Evolutionary conservation across 2,888 invertebrate species (phyloP), one percentile per base, ranked within the genome.

Genomic region (Gnatocerus cornutus): DNA sequence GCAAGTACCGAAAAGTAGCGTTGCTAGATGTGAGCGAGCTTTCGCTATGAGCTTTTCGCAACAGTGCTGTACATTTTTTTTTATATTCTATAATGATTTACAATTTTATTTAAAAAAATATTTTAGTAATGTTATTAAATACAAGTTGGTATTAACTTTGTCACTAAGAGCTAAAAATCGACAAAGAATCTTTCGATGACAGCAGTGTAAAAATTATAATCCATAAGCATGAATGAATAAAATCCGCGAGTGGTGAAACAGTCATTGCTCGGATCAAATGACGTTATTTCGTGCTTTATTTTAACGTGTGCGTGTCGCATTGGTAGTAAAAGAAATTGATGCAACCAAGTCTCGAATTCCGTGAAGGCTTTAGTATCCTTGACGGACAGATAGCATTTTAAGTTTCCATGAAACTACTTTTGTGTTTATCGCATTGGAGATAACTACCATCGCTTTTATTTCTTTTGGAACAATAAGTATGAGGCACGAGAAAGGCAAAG

Each of bases 291-390:
- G 59, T 59, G 59, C 14, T 39, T 33, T 58, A 43, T 58, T 43
- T 58, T 58, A 58, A 41, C 43, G 8, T 10, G 58, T 58, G 58
- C 58, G 58, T 58, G 58, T 58, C 45, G 45, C 58, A 27, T 58
- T 58, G 21, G 58, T 12, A 29, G 13, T 61, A 48, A 63, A 53
- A 63, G 63, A 63, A 62, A 52, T 63, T 45, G 61, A 46, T 46
- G 61, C 61, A 45, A 55, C 61, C 45, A 41, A 46, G 46, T 21
- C 29, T 63, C n/a, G 41, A 41, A 63, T 63, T 63, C 63, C 61
- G 8, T 27, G 48, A 48, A 61, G 10, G 27, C 45, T 41, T 58
- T 52, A 52, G 16, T 27, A 21, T 16, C 30, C 41, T 39, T 39
- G 41, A 39, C 37, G 43, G 43, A 45, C 29, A 39, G 55, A 55